Evolutionary conservation across 1,140 invertebrate species (phyloP).

Genomic region (Andrena cerasifolii): DNA sequence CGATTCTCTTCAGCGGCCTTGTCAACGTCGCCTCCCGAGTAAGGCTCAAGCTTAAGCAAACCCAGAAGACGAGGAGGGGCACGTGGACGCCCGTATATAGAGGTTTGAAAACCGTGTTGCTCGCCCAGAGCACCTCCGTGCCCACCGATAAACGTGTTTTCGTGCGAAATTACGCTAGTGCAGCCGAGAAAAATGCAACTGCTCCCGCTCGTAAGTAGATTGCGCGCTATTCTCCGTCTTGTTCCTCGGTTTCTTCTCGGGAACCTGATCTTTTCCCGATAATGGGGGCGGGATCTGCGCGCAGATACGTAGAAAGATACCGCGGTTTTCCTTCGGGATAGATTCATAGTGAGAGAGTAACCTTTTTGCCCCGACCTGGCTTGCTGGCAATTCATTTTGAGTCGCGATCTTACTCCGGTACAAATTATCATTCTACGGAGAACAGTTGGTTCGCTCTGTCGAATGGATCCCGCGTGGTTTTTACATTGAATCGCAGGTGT

Average conservation of each 20-base stretch:
- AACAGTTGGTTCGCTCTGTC: too few relatives aligned
- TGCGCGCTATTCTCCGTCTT: background rate
- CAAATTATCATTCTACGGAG: too few relatives aligned
- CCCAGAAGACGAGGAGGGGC: constrained; percentile 53
- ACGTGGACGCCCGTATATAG: constrained; percentile 51
- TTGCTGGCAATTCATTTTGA: too few relatives aligned
- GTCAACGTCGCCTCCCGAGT: constrained; percentile 52
- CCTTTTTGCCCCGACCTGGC: too few relatives aligned
- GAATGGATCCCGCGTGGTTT: too few relatives aligned
- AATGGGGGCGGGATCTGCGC: too few relatives aligned
- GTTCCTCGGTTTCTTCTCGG: background rate
- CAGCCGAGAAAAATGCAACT: constrained; percentile 29
- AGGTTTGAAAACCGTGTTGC: constrained; percentile 22
- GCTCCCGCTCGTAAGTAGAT: constrained; percentile 41
- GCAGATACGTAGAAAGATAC: too few relatives aligned
- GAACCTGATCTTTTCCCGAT: background rate
- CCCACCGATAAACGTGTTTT: constrained; percentile 8
- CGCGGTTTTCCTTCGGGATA: too few relatives aligned
- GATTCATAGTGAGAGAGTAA: too few relatives aligned
- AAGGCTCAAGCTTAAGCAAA: constrained; percentile 56
- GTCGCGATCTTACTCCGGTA: too few relatives aligned
- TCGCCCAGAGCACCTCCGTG: constrained; percentile 18
- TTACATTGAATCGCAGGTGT: too few relatives aligned
- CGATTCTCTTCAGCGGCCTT: constrained; percentile 56
- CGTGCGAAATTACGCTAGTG: background rate